Percentiles rank a stretch among this genome's conserved stretches.
These are phyloP conservation scores for Ostrea edulis DNA, from an alignment of 1,140 invertebrate genomes.

Conservation along the genomic window DNA sequence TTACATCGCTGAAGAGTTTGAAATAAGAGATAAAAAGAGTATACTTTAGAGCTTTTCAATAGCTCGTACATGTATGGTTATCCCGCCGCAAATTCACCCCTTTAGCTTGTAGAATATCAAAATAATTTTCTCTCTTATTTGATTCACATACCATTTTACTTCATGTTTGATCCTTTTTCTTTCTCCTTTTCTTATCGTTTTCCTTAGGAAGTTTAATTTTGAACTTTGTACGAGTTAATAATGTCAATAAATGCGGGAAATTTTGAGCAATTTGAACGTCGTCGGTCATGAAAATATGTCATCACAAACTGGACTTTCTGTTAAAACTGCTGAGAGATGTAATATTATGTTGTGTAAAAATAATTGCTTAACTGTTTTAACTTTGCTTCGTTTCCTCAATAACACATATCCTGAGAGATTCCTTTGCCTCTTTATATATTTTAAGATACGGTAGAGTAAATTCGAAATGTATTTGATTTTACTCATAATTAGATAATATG, in stretches of 20 bases:
- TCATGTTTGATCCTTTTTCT: neutral
- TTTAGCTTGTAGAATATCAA: neutral
- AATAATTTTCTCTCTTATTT: neutral
- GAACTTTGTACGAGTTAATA: neutral
- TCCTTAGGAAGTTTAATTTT: neutral
- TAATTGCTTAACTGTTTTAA: no score
- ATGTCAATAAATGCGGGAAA: neutral
- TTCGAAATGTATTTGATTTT: neutral
- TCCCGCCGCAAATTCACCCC: no score
- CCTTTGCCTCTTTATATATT: neutral
- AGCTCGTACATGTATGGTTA: neutral
- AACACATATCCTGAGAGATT: no score
- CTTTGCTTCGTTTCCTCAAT: no score
- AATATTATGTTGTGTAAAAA: neutral
- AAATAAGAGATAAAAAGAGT: neutral
- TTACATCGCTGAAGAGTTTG: slow-evolving; percentile 21
- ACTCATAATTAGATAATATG: no score
- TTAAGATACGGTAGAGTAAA: neutral
- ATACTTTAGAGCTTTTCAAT: neutral
- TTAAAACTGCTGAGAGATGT: neutral
- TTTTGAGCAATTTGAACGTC: neutral
- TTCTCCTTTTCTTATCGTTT: neutral
- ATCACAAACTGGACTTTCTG: neutral
- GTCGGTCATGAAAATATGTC: neutral
- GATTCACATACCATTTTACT: neutral